A percentile compares a stretch with the other conserved stretches of the same genome.
Conservation (phyloP, 2,113 vertebrate genomes). For the Barbus barbus region DNA sequence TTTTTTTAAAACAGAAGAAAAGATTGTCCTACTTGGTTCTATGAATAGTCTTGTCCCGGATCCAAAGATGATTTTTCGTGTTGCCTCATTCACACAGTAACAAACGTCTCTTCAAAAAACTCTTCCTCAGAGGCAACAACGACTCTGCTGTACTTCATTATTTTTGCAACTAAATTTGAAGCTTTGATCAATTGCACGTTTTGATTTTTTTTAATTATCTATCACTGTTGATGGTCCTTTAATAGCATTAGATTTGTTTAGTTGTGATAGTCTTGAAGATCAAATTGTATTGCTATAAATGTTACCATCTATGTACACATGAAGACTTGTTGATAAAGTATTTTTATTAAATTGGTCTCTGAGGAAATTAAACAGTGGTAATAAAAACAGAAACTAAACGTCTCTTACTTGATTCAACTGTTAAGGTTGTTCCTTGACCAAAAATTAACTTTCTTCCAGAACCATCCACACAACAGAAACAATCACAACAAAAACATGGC, state of each 20-base stretch:
- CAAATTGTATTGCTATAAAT: neutral
- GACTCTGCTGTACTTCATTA: neutral
- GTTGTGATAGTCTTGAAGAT: neutral
- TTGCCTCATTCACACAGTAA: slow-evolving; percentile 26
- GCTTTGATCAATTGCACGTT: neutral
- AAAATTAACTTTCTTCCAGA: slow-evolving; percentile 14
- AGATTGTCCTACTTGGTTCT: slow-evolving; percentile 28
- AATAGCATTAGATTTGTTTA: neutral
- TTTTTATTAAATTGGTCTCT: neutral
- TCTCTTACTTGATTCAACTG: slow-evolving; percentile 56
- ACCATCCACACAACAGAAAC: slow-evolving; percentile 43
- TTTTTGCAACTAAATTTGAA: neutral
- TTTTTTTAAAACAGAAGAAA: neutral
- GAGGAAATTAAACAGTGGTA: neutral
- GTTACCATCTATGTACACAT: neutral
- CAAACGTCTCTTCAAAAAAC: slow-evolving; percentile 9
- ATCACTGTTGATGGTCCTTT: neutral
- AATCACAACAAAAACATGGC: slow-evolving; percentile 19
- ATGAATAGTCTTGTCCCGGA: slow-evolving; percentile 31
- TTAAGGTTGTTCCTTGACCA: slow-evolving; percentile 46
- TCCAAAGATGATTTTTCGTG: slow-evolving; percentile 31
- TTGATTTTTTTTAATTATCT: too few species aligned
- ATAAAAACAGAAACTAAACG: neutral
- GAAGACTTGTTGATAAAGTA: neutral
- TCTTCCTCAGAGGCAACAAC: neutral